Evolutionary conservation across 2,797 vertebrate genomes (phyloP).

Genomic region (Ficedula albicollis): DNA sequence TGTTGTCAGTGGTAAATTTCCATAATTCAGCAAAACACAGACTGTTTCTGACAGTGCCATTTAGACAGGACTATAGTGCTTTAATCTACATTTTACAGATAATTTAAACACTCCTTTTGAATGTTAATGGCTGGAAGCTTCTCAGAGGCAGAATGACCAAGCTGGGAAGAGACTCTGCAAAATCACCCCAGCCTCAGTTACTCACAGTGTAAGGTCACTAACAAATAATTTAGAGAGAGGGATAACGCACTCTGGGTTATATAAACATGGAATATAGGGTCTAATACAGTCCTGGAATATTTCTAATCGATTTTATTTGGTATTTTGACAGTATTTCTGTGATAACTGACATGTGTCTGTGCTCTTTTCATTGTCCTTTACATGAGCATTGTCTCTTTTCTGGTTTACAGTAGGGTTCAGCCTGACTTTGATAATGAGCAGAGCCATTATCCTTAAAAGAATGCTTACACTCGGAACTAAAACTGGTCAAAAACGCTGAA

Average conservation of each 20-base stretch:
- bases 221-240: background rate
- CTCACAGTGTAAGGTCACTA: fast-evolving
- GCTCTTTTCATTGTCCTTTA: background rate
- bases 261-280: fast-evolving
- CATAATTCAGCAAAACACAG: background rate
- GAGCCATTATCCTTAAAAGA: background rate
- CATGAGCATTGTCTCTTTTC: background rate
- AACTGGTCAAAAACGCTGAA: background rate
- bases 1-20: background rate
- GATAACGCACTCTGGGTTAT: background rate
- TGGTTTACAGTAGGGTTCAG: background rate
- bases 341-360: background rate
- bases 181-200: background rate
- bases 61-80: background rate
- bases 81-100: background rate
- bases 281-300: background rate
- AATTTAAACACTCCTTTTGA: background rate
- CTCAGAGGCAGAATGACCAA: background rate
- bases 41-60: background rate
- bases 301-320: background rate
- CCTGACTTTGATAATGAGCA: background rate
- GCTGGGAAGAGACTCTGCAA: background rate
- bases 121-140: background rate
- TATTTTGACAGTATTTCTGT: background rate
- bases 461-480: background rate